Conservation (phyloP, 2,113 vertebrate species). For the Colinus virginianus region DNA sequence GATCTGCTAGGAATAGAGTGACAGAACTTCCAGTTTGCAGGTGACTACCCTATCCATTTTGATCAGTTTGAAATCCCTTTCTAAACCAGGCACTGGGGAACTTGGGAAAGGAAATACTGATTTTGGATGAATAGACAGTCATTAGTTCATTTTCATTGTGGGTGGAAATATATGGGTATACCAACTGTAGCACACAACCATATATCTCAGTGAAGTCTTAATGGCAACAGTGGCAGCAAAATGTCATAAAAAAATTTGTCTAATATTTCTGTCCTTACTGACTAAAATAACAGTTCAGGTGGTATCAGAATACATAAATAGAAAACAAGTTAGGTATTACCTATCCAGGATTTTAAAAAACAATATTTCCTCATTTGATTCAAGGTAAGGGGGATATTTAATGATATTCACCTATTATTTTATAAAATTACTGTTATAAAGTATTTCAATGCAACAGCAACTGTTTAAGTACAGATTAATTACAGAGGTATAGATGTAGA, state of each 20-base stretch:
- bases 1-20: neutral
- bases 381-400: neutral
- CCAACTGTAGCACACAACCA: neutral
- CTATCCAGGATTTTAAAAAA: neutral
- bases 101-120: neutral
- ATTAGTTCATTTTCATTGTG: neutral
- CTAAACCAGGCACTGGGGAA: neutral
- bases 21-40: neutral
- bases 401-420: neutral
- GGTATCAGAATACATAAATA: neutral
- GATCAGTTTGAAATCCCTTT: neutral
- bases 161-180: neutral
- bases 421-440: neutral
- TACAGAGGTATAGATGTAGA: neutral
- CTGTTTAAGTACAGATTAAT: conserved; percentile 15
- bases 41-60: neutral
- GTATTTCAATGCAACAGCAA: neutral
- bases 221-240: neutral
- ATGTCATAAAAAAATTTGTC: neutral
- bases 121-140: neutral
- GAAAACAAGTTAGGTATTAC: neutral
- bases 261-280: neutral
- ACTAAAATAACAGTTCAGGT: neutral
- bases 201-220: neutral
- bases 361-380: neutral